Evolutionary conservation across 2,888 invertebrate species (phyloP), one percentile per base, ranked within the genome.

Genomic region (Latrodectus elegans): DNA sequence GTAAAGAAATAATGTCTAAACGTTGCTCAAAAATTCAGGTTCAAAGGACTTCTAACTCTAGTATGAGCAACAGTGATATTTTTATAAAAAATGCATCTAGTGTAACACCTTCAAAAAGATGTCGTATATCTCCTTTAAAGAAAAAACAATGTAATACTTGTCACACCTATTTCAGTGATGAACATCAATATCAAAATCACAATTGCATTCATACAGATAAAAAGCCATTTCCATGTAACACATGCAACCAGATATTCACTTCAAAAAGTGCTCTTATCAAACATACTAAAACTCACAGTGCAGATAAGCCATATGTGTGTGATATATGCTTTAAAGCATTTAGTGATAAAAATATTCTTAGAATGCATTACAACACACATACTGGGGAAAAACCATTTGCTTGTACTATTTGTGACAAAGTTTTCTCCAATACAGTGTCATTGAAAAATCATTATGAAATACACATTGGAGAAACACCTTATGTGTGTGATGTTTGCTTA

Each of bases 361-460:
- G 38, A 17, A 22, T 70, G 70, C 70, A 70, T 70, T 38, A 38
- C 22, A 70, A 70, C 70, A 70, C 26, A 38, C 70, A 70, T 70
- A 70, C 70, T 8, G 70, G 70, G 22, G 70, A 70, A 70, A 70
- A 70, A 38, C 70, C 70, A 14, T 70, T 70, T 38, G 26, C 70
- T 26, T 70, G 70, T 26, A 70, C 26, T 22, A 70, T 70, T 70
- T 70, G 70, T 26, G 70, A 38, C 17, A 70, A 70, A 70, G 22
- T 14, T 14, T 70, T 70, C 22, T 14, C 70, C 22, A 38, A 70
- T 70, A 22, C 26, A 11, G 14, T 22, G 22, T 15, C 70, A 10
- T 14, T 70, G 9, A 70, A 14, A 38, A 70, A 22, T 14, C 70
- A 70, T 38, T 38, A 70, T 70, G 26, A 38, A 26, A 70, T 70